A percentile compares a stretch with the other conserved stretches of the same genome.
phyloP scores from a whole-genome alignment of 2,797 vertebrate species.

The Melopsittacus undulatus region DNA sequence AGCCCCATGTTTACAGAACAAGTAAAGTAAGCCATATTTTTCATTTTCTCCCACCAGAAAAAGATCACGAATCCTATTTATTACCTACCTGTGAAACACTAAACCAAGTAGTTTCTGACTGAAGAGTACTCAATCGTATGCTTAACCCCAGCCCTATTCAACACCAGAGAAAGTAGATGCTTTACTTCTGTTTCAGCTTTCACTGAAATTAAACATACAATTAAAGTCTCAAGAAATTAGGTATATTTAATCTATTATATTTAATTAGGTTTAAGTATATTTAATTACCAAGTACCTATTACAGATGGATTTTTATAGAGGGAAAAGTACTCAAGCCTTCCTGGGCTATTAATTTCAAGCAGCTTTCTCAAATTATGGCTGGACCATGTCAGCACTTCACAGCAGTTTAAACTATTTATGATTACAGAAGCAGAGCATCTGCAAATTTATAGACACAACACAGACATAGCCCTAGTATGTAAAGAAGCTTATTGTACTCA shows the following conservation, averaged over 20 bases:
- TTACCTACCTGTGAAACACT: background rate
- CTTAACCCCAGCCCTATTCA: background rate
- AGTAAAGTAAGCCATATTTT: background rate
- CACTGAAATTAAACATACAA: background rate
- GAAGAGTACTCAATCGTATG: background rate
- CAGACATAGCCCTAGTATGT: background rate
- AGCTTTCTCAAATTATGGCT: background rate
- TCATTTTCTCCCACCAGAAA: background rate
- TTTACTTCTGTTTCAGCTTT: background rate
- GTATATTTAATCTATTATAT: background rate
- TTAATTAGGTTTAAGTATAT: background rate
- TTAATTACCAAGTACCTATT: background rate
- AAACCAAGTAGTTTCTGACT: background rate
- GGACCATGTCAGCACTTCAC: slow-evolving; percentile 17
- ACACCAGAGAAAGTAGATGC: background rate
- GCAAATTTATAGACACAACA: slow-evolving; percentile 21
- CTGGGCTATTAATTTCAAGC: background rate
- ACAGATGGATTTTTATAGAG: background rate
- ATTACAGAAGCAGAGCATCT: slow-evolving; percentile 21
- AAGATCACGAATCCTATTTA: background rate
- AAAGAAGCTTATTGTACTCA: slow-evolving; percentile 33
- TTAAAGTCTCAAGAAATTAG: background rate
- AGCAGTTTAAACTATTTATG: slow-evolving; percentile 39
- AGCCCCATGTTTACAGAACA: background rate
- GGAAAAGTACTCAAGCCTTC: background rate